These are phyloP conservation scores for Aldrovandia affinis DNA, from an alignment of 2,797 vertebrate genomes.

Conservation along the genomic window DNA sequence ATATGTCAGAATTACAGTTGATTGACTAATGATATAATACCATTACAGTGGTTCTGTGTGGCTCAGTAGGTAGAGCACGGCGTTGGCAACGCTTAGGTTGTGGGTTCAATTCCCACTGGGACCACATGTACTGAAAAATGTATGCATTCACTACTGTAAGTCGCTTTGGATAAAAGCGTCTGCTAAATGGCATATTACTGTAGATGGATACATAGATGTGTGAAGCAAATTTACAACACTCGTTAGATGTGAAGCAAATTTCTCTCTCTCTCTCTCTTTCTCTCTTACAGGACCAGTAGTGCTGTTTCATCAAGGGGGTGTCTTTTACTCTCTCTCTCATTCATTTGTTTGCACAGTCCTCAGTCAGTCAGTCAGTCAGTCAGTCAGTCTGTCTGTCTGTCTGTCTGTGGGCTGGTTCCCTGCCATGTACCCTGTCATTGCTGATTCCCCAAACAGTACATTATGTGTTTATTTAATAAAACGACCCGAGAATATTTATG, in stretches of 20 bases:
- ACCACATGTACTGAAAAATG: too few species aligned
- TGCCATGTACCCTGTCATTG: slow-evolving; percentile 36
- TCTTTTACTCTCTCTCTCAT: slow-evolving; percentile 44
- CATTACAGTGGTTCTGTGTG: too few species aligned
- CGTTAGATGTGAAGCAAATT: background rate
- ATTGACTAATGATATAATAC: background rate
- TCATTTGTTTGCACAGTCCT: slow-evolving; percentile 56
- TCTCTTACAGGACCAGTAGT: slow-evolving; percentile 68
- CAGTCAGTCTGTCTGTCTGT: slow-evolving; percentile 43
- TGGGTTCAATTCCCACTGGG: too few species aligned
- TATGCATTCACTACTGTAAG: too few species aligned
- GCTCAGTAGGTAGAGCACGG: too few species aligned
- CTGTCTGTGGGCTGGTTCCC: slow-evolving; percentile 46
- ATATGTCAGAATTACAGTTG: slow-evolving; percentile 23
- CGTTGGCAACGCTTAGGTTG: too few species aligned
- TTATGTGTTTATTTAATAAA: slow-evolving; percentile 74
- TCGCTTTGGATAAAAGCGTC: too few species aligned
- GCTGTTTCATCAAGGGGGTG: slow-evolving; percentile 46
- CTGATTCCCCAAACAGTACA: slow-evolving; percentile 59
- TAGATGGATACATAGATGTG: background rate
- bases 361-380: too few species aligned
- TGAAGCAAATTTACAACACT: background rate
- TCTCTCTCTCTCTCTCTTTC: slow-evolving; percentile 36
- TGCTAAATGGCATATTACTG: too few species aligned
- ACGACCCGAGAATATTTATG: slow-evolving; percentile 36